Conservation (phyloP, 2,888 invertebrate species). For the Tribolium freemani region DNA sequence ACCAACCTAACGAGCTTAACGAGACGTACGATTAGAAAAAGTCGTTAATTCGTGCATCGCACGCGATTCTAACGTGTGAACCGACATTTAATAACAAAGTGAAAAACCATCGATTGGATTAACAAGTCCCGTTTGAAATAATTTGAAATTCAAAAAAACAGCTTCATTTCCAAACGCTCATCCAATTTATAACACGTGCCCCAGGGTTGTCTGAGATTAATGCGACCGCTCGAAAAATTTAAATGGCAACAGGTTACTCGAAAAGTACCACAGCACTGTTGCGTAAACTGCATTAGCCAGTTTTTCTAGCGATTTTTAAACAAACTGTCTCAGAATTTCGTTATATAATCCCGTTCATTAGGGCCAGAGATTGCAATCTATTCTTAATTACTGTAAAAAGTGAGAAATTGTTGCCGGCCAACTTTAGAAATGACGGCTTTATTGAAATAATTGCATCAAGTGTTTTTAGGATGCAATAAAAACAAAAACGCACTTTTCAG, state of each 20-base stretch:
- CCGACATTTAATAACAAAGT: not conserved
- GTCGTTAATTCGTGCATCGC: not conserved
- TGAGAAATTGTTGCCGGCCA: not conserved
- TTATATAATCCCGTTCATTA: not conserved
- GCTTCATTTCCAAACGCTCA: not conserved
- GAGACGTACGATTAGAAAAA: not conserved
- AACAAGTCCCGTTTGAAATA: not conserved
- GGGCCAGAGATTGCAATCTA: not conserved
- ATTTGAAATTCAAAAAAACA: constrained; percentile 1
- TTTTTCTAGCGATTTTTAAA: not conserved
- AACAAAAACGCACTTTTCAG: no score
- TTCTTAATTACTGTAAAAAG: not conserved
- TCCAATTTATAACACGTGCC: constrained; percentile 6
- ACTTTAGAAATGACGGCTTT: no score
- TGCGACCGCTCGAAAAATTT: not conserved
- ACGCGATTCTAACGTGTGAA: not conserved
- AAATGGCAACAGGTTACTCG: constrained; percentile 1
- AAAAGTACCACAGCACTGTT: not conserved
- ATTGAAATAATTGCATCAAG: no score
- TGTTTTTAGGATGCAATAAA: no score
- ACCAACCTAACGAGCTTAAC: not conserved
- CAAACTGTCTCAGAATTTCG: not conserved
- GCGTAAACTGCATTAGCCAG: not conserved
- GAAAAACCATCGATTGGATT: not conserved
- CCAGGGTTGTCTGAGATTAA: not conserved